Evolutionary conservation across 2,888 invertebrate species (phyloP).

Genomic region (Conops quadrifasciatus): DNA sequence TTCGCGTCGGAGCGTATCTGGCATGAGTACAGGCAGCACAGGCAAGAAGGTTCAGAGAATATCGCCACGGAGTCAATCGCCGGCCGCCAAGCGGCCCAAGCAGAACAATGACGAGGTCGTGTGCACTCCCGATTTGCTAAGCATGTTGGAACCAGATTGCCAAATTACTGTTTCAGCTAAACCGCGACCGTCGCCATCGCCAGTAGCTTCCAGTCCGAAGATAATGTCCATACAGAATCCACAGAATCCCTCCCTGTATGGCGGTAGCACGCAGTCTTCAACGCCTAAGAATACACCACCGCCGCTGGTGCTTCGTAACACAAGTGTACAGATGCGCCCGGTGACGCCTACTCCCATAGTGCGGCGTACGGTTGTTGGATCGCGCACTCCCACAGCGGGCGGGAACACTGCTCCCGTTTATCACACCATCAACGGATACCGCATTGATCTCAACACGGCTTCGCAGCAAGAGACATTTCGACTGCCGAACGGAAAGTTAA

Average conservation of each 20-base stretch:
- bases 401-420: constrained; percentile 58
- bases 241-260: constrained; percentile 35
- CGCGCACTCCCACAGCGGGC: constrained; percentile 48
- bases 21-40: constrained; percentile 44
- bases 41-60: constrained; percentile 45
- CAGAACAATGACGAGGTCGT: constrained; percentile 67
- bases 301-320: constrained; percentile 58
- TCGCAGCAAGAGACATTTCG: constrained; percentile 65
- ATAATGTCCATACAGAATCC: constrained; percentile 49
- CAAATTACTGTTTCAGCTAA: constrained; percentile 58
- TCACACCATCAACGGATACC: constrained; percentile 64
- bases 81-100: constrained; percentile 53
- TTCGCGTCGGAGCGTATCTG: constrained; percentile 53
- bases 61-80: constrained; percentile 38
- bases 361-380: constrained; percentile 57
- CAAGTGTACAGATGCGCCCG: constrained; percentile 55
- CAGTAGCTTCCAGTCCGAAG: constrained; percentile 47
- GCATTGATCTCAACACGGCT: constrained; percentile 65
- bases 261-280: constrained; percentile 25
- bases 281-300: constrained; percentile 49
- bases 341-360: constrained; percentile 45
- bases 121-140: constrained; percentile 70
- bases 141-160: constrained; percentile 62
- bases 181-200: constrained; percentile 43
- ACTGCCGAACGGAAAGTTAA: constrained; percentile 64